A percentile compares a stretch with the other conserved stretches of the same genome.
Conservation (phyloP, 2,113 vertebrate genomes). For the Rhagologus leucostigma region DNA sequence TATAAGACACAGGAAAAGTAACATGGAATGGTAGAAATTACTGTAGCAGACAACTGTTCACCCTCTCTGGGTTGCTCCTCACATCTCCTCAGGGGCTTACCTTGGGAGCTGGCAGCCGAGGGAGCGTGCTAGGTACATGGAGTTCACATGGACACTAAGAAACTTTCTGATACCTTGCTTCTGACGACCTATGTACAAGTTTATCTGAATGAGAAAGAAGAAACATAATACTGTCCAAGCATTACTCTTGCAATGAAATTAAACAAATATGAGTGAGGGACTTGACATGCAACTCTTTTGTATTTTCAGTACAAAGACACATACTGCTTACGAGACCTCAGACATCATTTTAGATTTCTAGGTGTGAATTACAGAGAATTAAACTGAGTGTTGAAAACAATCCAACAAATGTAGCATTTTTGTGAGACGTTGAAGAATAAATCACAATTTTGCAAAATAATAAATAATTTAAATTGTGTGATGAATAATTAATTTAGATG, state of each 20-base stretch:
- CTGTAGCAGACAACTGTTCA: background rate
- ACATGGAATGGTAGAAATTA: background rate
- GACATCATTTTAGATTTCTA: background rate
- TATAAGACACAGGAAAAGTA: background rate
- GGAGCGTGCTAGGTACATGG: fast-evolving
- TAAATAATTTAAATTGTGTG: background rate
- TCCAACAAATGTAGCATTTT: background rate
- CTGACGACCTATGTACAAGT: background rate
- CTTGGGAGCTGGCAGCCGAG: background rate
- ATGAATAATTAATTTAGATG: background rate
- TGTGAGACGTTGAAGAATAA: background rate
- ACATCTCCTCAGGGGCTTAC: background rate
- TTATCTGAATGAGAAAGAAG: background rate
- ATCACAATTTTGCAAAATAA: background rate
- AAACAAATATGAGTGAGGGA: background rate
- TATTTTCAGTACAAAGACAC: background rate
- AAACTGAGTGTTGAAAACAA: background rate
- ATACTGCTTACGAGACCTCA: background rate
- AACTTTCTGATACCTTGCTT: background rate
- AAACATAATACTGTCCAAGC: background rate
- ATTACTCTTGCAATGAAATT: background rate
- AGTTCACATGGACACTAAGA: background rate
- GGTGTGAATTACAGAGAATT: background rate
- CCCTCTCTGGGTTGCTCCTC: background rate
- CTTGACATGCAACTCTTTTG: background rate